Conservation (phyloP, 2,113 vertebrate species). For the Festucalex cinctus region DNA sequence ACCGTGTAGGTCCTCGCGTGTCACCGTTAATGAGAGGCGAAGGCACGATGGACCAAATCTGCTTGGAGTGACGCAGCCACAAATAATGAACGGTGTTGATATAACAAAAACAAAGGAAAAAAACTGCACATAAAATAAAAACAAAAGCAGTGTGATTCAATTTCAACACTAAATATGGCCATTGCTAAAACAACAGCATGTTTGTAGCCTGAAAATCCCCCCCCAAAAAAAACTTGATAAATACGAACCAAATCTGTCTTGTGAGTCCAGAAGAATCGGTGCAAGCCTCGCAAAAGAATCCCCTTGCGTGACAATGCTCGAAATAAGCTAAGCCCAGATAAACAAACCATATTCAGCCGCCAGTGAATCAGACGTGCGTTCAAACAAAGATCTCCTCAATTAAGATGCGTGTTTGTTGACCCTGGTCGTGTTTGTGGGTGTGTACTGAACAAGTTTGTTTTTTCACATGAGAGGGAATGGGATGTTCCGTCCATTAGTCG, state of each 20-base stretch:
- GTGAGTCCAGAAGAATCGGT: neutral
- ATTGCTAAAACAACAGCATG: too few species aligned
- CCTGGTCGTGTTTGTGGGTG: conserved; percentile 39
- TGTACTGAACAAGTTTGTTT: conserved; percentile 24
- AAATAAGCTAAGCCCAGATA: conserved; percentile 42
- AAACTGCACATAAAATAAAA: too few species aligned
- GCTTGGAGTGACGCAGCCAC: conserved; percentile 20
- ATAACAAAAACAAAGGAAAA: neutral
- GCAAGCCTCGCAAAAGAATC: conserved; percentile 15
- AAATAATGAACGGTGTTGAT: neutral
- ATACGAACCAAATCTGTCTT: neutral
- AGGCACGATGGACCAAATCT: conserved; percentile 19
- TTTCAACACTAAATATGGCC: too few species aligned
- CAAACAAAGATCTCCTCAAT: conserved; percentile 1
- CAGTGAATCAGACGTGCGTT: conserved; percentile 27
- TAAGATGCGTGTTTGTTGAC: conserved; percentile 50
- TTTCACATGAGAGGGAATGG: conserved; percentile 16
- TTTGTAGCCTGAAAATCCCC: too few species aligned
- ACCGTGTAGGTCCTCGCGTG: conserved; percentile 16
- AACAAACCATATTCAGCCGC: conserved; percentile 41
- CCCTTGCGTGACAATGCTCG: conserved; percentile 44
- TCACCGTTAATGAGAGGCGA: conserved; percentile 42
- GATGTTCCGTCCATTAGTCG: conserved; percentile 47
- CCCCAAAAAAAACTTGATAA: neutral
- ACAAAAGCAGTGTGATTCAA: too few species aligned